Conservation (phyloP, 2,888 invertebrate genomes). For the Cremastinae sp. region DNA sequence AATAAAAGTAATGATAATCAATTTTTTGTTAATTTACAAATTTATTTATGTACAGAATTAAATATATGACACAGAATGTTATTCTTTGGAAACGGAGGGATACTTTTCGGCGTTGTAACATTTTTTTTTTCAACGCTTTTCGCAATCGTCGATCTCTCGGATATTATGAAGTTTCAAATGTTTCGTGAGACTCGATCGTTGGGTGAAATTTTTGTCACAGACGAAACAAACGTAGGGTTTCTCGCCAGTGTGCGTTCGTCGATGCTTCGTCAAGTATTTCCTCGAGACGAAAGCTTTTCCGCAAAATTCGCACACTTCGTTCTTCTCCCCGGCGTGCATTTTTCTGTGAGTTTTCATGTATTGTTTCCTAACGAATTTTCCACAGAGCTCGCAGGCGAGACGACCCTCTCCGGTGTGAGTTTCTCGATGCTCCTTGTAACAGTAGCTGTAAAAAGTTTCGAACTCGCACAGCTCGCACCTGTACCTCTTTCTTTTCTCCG, state of each 20-base stretch:
- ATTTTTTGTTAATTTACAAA: slow-evolving; percentile 1
- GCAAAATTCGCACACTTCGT: slow-evolving; percentile 74
- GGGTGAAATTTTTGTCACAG: slow-evolving; percentile 76
- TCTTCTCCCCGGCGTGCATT: slow-evolving; percentile 74
- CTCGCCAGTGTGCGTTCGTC: slow-evolving; percentile 72
- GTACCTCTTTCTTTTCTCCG: slow-evolving; percentile 81
- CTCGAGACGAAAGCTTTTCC: slow-evolving; percentile 71
- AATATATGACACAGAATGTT: background rate
- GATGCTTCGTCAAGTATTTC: slow-evolving; percentile 71
- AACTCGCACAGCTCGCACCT: slow-evolving; percentile 81
- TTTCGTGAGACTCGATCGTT: slow-evolving; percentile 73
- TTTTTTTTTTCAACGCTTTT: slow-evolving; percentile 2
- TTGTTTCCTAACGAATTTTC: slow-evolving; percentile 74
- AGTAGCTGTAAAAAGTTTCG: slow-evolving; percentile 79
- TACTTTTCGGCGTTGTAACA: too few species aligned
- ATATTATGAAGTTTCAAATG: slow-evolving; percentile 71
- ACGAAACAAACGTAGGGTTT: slow-evolving; percentile 73
- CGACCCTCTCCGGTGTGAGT: slow-evolving; percentile 79
- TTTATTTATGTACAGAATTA: slow-evolving; percentile 15
- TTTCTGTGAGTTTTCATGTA: slow-evolving; percentile 72
- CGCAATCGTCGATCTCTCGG: background rate
- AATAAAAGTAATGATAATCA: slow-evolving; percentile 8
- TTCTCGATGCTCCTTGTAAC: slow-evolving; percentile 78
- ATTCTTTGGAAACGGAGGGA: background rate
- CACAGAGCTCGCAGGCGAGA: slow-evolving; percentile 78